Conservation (phyloP, 1,140 invertebrate species). For the Neelides sp. region DNA sequence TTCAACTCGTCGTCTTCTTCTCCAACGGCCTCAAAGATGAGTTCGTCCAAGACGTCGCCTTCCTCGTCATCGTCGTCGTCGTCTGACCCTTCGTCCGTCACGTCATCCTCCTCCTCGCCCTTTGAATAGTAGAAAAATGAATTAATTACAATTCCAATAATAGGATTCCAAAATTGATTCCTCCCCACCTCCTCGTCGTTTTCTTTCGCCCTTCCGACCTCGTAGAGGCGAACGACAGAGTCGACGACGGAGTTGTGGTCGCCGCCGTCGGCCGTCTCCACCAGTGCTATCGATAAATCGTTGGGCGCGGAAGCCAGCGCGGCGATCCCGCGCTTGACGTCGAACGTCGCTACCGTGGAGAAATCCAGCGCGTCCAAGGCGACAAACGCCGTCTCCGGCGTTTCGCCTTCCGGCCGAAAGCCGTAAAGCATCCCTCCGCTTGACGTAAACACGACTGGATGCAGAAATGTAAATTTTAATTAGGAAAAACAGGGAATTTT, state of each 20-base stretch:
- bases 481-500: conserved; percentile 54
- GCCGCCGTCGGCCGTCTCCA: conserved; percentile 61
- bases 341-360: conserved; percentile 78
- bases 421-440: conserved; percentile 52
- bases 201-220: conserved; percentile 56
- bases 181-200: conserved; percentile 50
- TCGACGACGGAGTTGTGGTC: conserved; percentile 49
- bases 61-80: conserved; percentile 36
- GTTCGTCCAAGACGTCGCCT: conserved; percentile 35
- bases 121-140: conserved; percentile 35
- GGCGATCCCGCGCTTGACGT: conserved; percentile 52
- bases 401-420: conserved; percentile 48
- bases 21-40: conserved; percentile 34
- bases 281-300: conserved; percentile 54
- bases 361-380: conserved; percentile 89
- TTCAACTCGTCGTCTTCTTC: conserved; percentile 37
- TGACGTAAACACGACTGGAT: conserved; percentile 46
- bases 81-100: conserved; percentile 35
- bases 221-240: conserved; percentile 67
- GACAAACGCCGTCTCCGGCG: conserved; percentile 75
- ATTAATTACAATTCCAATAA: conserved; percentile 23
- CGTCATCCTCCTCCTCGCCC: conserved; percentile 37
- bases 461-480: conserved; percentile 44
- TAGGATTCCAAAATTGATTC: conserved; percentile 39
- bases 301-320: conserved; percentile 22